Percentiles rank a stretch among this genome's conserved stretches.
phyloP scores from a whole-genome alignment of 2,113 vertebrate genomes.

The Pongo abelii region DNA sequence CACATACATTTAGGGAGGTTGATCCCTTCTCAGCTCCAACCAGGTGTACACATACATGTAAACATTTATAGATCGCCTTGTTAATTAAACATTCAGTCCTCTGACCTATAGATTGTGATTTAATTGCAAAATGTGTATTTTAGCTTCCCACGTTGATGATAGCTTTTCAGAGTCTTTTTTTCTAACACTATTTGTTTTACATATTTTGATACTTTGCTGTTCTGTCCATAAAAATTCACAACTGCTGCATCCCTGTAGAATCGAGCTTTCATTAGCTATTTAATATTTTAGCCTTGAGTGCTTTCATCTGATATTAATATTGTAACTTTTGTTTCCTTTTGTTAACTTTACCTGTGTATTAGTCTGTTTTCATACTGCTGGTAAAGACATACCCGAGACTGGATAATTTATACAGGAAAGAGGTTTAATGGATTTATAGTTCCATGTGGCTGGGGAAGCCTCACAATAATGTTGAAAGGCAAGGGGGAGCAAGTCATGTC shows the following conservation, averaged over 20 bases:
- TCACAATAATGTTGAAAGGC: too few relatives aligned
- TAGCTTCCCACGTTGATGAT: not conserved
- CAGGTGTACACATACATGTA: not conserved
- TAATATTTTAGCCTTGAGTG: not conserved
- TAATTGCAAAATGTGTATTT: not conserved
- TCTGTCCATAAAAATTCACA: not conserved
- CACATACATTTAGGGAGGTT: not conserved
- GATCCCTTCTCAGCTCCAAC: not conserved
- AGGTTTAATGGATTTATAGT: too few relatives aligned
- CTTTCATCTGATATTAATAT: not conserved
- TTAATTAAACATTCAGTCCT: not conserved
- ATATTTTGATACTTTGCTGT: not conserved
- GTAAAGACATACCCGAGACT: too few relatives aligned
- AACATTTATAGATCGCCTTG: not conserved
- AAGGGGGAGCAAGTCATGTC: too few relatives aligned
- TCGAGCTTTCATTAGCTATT: not conserved
- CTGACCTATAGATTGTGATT: conserved; percentile 10
- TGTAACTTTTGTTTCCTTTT: not conserved
- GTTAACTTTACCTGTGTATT: not conserved
- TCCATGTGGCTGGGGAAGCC: too few relatives aligned
- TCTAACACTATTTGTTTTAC: not conserved
- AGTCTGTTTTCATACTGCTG: too few relatives aligned
- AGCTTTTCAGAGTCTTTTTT: not conserved
- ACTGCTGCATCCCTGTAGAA: not conserved
- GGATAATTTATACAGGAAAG: too few relatives aligned